Base-by-base conservation (phyloP, 2,113 vertebrate genomes). In the Dasyornis broadbenti region DNA sequence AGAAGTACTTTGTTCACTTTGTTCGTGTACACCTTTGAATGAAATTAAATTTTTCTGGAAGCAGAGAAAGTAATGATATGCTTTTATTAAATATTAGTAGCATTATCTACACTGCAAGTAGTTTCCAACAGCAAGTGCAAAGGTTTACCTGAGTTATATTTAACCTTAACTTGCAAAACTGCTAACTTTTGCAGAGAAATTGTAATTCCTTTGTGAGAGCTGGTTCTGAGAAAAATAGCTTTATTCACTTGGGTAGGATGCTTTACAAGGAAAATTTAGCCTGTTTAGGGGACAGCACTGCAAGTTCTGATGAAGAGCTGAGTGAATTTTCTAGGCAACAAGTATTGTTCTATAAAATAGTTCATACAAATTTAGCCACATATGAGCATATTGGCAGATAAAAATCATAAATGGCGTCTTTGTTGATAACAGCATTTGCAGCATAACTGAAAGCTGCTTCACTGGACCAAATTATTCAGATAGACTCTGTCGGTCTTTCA, bases 1-100 rank as follows among this genome's bases (percentile, higher is more conserved):
- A 76, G 39, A 23, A 85, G 7, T 61, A 65, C 37, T 95, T 94
- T 79, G 19, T 89, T 96, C 86, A 57, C 65, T 94, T 94, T 84
- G 15, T 84, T 94, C 94, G 26, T 50, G 53, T 39, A 79, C 14
- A 42, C 9, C 49, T 95, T 92, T 79, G 81, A 92, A 94, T 57
- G 17, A 89, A 91, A 71, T 49, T 7, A 77, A 30, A 23, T 86
- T 95, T 91, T 89, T 82, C 65, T 94, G 45, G 57, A 82, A 89
- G 61, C 13, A 87, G n/a, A 40, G 17, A 57, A 95, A 80, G n/a
- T 54, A 92, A 89, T 87, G 19, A 53, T 75, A 85, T 53, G 8
- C 24, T 17, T 76, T 82, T 94, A 69, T 94, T 79, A 94, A 86
- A 71, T 87, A 84, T 84, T 89, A 76, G 52, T 39, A 61, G 22